phyloP scores from a whole-genome alignment of 2,113 vertebrate species.

The Lates calcarifer region DNA sequence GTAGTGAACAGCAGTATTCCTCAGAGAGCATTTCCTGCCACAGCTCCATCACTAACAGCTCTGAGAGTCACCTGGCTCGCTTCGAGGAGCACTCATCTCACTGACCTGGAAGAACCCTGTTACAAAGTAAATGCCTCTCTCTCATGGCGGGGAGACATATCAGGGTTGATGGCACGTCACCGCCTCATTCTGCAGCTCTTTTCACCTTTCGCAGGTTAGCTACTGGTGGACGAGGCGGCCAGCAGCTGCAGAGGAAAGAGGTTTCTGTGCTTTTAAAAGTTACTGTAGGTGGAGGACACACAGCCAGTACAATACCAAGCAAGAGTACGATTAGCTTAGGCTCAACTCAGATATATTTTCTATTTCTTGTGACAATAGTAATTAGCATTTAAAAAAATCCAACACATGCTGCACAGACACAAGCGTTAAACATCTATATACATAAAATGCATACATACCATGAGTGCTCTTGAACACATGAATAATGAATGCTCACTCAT shows the following conservation, averaged over 20 bases:
- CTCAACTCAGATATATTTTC: not conserved
- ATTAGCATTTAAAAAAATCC: constrained; percentile 8
- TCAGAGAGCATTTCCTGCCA: constrained; percentile 5
- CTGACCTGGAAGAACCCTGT: constrained; percentile 14
- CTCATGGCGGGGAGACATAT: constrained; percentile 3
- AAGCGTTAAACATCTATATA: constrained; percentile 33
- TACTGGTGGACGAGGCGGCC: not conserved
- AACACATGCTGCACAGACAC: constrained; percentile 6
- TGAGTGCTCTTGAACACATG: constrained; percentile 48
- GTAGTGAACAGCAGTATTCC: constrained; percentile 28
- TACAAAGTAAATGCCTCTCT: constrained; percentile 6
- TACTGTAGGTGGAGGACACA: not conserved
- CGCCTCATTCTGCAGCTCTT: constrained; percentile 25
- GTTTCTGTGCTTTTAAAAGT: constrained; percentile 25
- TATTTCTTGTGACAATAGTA: not conserved
- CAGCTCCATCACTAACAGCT: constrained; percentile 21
- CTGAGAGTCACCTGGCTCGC: not conserved
- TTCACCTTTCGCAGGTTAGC: constrained; percentile 22
- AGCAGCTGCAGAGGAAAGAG: constrained; percentile 4
- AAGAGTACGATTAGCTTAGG: not conserved
- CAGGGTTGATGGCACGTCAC: constrained; percentile 12
- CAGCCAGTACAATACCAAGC: not conserved
- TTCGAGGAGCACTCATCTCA: not conserved
- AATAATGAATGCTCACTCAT: constrained; percentile 71
- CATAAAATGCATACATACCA: constrained; percentile 27